These are phyloP conservation scores for Listronotus bonariensis DNA, from an alignment of 1,140 invertebrate genomes.

Conservation along the genomic window DNA sequence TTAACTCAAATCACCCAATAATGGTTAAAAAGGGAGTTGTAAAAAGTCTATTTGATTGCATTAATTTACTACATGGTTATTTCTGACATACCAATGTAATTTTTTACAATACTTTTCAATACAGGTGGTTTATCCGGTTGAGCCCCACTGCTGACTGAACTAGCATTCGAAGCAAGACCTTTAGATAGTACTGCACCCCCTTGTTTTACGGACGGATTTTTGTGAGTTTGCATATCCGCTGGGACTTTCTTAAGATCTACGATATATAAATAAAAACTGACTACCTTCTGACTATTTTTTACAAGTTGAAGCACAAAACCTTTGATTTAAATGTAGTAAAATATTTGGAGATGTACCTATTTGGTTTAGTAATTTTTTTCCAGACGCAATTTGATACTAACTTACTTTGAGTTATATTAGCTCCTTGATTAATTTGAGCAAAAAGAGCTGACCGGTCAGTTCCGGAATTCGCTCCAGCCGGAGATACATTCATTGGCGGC, in stretches of 20 bases:
- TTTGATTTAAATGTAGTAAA: no score
- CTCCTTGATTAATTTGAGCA: conserved; percentile 90
- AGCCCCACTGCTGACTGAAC: not conserved
- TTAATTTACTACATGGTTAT: no score
- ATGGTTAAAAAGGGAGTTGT: no score
- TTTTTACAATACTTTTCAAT: no score
- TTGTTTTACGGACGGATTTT: conserved; percentile 87
- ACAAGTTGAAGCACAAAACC: not conserved
- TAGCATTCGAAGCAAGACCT: conserved; percentile 56
- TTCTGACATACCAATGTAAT: no score
- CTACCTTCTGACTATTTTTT: not conserved
- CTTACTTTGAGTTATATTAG: conserved; percentile 78
- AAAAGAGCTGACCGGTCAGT: conserved; percentile 82
- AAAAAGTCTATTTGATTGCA: no score
- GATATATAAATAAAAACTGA: not conserved
- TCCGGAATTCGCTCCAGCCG: conserved; percentile 60
- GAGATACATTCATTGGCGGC: conserved; percentile 63
- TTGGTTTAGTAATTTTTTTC: no score
- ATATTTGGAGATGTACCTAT: no score
- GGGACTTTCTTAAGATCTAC: conserved; percentile 89
- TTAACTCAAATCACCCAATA: no score
- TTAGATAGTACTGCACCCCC: conserved; percentile 84
- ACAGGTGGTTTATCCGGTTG: conserved; percentile 75
- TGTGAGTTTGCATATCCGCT: conserved; percentile 98
- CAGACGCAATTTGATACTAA: not conserved